These are phyloP conservation scores for Sylvilagus floridanus DNA, from an alignment of 2,797 vertebrate genomes.

Conservation along the genomic window DNA sequence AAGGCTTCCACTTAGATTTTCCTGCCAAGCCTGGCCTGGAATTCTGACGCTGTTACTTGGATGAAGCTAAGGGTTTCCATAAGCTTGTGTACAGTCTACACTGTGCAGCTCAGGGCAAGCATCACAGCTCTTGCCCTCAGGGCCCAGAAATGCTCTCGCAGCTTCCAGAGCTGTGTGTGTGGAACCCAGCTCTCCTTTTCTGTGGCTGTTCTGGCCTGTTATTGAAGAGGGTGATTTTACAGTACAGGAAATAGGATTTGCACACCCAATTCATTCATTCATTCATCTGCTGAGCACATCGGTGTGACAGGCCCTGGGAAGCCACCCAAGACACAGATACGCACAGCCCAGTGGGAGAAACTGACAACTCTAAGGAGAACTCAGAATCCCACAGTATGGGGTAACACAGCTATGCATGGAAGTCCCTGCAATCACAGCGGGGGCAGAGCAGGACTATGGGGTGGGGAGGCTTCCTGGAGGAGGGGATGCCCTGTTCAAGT, in stretches of 20 bases:
- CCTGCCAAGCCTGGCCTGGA: background rate
- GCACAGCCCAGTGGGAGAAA: background rate
- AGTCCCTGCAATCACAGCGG: rapidly evolving
- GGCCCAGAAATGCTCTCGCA: background rate
- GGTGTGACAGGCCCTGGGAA: background rate
- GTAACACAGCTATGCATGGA: rapidly evolving
- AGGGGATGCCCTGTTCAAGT: background rate
- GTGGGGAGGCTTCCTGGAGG: background rate
- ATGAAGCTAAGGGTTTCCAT: background rate
- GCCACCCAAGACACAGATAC: background rate
- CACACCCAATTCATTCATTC: background rate
- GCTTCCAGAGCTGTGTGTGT: background rate
- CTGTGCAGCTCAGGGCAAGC: background rate
- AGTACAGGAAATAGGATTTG: background rate
- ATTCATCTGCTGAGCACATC: background rate
- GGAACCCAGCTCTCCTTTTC: background rate
- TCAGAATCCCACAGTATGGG: background rate
- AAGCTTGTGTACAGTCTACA: background rate
- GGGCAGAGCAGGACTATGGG: background rate
- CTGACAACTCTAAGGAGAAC: background rate
- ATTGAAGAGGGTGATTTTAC: background rate
- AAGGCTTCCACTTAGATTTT: background rate
- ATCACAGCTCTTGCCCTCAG: background rate
- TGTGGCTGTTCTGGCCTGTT: background rate
- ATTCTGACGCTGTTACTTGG: background rate